Conservation (phyloP, 1,140 invertebrate species). For the Popillia japonica region DNA sequence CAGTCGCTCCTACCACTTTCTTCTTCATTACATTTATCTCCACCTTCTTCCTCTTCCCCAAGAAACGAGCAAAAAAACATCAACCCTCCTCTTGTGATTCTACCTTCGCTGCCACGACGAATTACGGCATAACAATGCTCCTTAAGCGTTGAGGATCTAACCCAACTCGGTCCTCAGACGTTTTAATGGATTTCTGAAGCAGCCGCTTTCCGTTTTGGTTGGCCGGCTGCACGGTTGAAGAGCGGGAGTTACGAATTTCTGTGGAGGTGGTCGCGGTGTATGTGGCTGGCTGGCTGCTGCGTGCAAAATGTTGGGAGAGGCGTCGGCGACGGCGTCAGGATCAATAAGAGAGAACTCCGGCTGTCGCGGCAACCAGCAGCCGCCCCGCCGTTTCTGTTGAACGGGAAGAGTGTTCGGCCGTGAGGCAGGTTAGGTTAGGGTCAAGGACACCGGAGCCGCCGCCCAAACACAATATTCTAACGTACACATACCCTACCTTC, state of each 20-base stretch:
- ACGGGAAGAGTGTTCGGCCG: slow-evolving; percentile 21
- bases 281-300: background rate
- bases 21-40: background rate
- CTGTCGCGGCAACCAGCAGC: background rate
- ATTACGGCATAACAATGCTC: background rate
- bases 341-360: background rate
- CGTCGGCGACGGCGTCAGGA: slow-evolving; percentile 11
- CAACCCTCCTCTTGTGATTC: background rate
- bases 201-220: background rate
- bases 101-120: slow-evolving; percentile 3
- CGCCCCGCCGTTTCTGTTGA: slow-evolving; percentile 13
- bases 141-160: background rate
- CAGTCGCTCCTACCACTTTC: background rate
- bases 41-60: background rate
- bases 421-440: slow-evolving; percentile 32
- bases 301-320: slow-evolving; percentile 10
- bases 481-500: background rate
- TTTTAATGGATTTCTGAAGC: slow-evolving; percentile 17
- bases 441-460: slow-evolving; percentile 24
- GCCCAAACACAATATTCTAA: slow-evolving; percentile 27
- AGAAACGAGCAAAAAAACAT: no score
- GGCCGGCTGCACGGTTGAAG: background rate
- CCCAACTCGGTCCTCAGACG: slow-evolving; percentile 18
- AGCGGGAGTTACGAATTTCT: background rate
- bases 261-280: background rate